Evolutionary conservation across 2,113 vertebrate species (phyloP).

Genomic region (Pogona vitticeps): DNA sequence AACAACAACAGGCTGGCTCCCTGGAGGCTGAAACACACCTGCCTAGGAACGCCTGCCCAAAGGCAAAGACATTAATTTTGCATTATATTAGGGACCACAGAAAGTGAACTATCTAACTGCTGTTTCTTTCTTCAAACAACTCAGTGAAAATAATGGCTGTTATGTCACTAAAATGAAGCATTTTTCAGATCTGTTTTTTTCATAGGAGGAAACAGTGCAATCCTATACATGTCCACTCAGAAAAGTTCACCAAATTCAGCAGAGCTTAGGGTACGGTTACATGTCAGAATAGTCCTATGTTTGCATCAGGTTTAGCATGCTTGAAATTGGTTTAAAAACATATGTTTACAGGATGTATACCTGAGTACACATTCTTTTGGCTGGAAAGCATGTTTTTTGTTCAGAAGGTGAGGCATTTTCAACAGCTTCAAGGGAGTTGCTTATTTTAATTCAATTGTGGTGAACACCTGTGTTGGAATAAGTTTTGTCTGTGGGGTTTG

Average conservation of each 20-base stretch:
- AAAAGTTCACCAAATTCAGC: background rate
- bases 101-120: background rate
- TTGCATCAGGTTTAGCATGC: no score
- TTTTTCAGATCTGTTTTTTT: no score
- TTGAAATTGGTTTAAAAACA: no score
- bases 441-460: no score
- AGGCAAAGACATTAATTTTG: background rate
- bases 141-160: background rate
- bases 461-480: no score
- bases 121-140: background rate
- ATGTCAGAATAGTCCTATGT: no score
- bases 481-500: no score
- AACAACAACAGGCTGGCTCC: background rate
- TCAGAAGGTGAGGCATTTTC: no score
- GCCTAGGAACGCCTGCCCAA: background rate
- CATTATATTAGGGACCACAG: background rate
- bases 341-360: no score
- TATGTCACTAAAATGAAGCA: background rate
- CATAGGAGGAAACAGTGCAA: background rate
- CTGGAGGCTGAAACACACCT: slow-evolving; percentile 1
- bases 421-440: no score
- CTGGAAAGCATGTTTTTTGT: no score
- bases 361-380: no score
- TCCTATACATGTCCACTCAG: background rate
- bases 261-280: background rate